Conservation (phyloP, 1,140 invertebrate species). For the Saccostrea echinata region DNA sequence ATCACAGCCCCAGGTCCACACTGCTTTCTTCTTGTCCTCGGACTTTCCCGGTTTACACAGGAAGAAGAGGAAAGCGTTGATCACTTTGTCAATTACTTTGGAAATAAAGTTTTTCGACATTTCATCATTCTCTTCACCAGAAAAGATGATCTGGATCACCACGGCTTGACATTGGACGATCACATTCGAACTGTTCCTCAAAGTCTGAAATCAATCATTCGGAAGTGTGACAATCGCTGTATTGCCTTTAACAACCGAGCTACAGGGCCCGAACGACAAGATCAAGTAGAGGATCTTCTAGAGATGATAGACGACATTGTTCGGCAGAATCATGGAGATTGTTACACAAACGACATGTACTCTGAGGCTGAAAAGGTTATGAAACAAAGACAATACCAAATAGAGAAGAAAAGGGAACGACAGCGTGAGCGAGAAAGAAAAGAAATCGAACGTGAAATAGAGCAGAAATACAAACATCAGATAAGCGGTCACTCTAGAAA, state of each 20-base stretch:
- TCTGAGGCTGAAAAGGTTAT: constrained; percentile 42
- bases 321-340: constrained; percentile 22
- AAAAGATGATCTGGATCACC: constrained; percentile 50
- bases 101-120: constrained; percentile 28
- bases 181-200: constrained; percentile 3
- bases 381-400: constrained; percentile 30
- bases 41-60: constrained; percentile 36
- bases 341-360: constrained; percentile 51
- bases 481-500: constrained; percentile 72
- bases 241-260: constrained; percentile 43
- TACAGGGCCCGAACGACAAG: background rate
- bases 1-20: constrained; percentile 47
- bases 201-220: constrained; percentile 5
- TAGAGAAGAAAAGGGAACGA: constrained; percentile 43
- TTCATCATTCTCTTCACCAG: constrained; percentile 48
- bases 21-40: constrained; percentile 39
- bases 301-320: constrained; percentile 15
- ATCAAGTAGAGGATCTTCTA: constrained; percentile 41
- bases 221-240: background rate
- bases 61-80: constrained; percentile 48
- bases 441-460: constrained; percentile 75
- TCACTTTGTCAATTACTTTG: constrained; percentile 37
- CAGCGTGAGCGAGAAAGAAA: constrained; percentile 46
- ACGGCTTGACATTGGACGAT: constrained; percentile 11
- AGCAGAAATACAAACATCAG: constrained; percentile 82